phyloP scores from a whole-genome alignment of 37 sponge, comb jelly and placozoan genomes.

The Beroe forskalii region DNA sequence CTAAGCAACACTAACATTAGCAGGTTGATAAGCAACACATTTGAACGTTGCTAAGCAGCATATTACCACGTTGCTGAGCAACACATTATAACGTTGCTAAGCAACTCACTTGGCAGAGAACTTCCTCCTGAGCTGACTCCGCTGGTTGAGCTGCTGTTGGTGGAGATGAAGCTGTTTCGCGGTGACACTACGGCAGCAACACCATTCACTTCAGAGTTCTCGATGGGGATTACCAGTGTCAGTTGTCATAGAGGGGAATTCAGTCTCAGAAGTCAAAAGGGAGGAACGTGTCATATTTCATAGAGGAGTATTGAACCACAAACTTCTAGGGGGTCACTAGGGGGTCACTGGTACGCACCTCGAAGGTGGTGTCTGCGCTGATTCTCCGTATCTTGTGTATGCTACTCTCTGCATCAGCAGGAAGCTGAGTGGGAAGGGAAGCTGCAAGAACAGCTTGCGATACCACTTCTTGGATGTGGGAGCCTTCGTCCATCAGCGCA shows the following conservation, averaged over 20 bases:
- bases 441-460: background rate
- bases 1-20: too few species aligned
- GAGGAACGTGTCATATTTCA: too few species aligned
- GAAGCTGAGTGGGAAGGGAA: slow-evolving; percentile 12
- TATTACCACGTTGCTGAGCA: too few species aligned
- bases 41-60: too few species aligned
- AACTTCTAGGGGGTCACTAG: background rate
- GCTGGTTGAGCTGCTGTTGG: slow-evolving; percentile 50
- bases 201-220: background rate
- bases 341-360: background rate
- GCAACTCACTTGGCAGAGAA: slow-evolving; percentile 25
- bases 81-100: background rate
- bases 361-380: slow-evolving; percentile 4
- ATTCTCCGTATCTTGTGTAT: background rate
- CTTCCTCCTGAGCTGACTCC: slow-evolving; percentile 50
- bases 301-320: too few species aligned
- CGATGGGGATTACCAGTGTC: too few species aligned
- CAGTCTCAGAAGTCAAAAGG: background rate
- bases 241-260: too few species aligned
- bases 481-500: slow-evolving; percentile 35
- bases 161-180: slow-evolving; percentile 17
- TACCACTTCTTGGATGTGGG: background rate
- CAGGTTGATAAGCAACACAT: too few species aligned
- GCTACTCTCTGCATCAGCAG: slow-evolving; percentile 15
- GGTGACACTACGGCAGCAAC: background rate